These are phyloP conservation scores for Natrix natrix DNA, from an alignment of 2,797 vertebrate species.

Conservation along the genomic window DNA sequence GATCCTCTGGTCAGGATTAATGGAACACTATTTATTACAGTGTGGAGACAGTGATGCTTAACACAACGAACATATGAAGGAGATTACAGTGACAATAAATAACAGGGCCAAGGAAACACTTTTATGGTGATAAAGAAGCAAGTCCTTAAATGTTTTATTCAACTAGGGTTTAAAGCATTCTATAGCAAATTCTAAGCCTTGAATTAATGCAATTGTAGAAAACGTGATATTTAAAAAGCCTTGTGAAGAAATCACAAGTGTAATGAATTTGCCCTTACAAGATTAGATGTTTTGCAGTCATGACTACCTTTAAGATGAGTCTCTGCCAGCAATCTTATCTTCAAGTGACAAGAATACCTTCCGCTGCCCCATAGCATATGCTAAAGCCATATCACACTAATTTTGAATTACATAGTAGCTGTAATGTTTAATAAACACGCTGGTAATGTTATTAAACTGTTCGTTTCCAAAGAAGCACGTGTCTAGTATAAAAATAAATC, in stretches of 20 bases:
- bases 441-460: background rate
- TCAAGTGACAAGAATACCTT: background rate
- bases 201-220: background rate
- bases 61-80: slow-evolving; percentile 58
- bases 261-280: slow-evolving; percentile 14
- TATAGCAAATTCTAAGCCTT: slow-evolving; percentile 4
- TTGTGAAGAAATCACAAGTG: slow-evolving; percentile 41
- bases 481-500: slow-evolving; percentile 19
- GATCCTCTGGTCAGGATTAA: background rate
- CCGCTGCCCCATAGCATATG: rapidly evolving
- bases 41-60: slow-evolving; percentile 41
- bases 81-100: slow-evolving; percentile 48
- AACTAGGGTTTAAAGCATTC: slow-evolving; percentile 28
- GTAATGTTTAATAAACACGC: background rate
- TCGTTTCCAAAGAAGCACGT: slow-evolving; percentile 18
- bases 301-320: background rate
- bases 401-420: background rate
- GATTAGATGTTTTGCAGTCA: slow-evolving; percentile 27
- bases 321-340: slow-evolving; percentile 5
- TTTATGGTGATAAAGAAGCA: slow-evolving; percentile 48
- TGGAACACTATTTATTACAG: slow-evolving; percentile 46
- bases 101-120: slow-evolving; percentile 48
- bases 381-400: background rate
- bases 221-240: slow-evolving; percentile 21
- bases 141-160: slow-evolving; percentile 46